A percentile compares a stretch with the other conserved stretches of the same genome.
phyloP scores from a whole-genome alignment of 2,888 invertebrate genomes.

The Phytoseiulus persimilis region DNA sequence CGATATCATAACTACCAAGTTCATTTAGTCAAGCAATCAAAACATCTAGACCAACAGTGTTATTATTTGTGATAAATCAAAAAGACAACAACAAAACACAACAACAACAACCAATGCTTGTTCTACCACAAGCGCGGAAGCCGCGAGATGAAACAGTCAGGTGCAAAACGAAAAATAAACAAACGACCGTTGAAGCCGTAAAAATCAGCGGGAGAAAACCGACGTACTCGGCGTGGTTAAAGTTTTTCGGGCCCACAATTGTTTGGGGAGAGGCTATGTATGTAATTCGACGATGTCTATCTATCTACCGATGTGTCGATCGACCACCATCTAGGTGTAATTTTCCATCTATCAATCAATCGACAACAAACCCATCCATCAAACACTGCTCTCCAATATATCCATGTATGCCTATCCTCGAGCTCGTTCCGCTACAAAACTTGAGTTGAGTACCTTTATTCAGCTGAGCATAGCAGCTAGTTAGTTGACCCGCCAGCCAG shows the following conservation, averaged over 20 bases:
- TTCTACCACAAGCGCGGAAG: not conserved
- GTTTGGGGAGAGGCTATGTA: not conserved
- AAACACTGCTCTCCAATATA: not conserved
- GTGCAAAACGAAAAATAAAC: not conserved
- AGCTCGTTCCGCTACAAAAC: not conserved
- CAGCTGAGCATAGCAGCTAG: not conserved
- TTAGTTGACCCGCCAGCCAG: not conserved
- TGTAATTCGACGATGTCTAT: not conserved
- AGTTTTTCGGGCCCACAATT: not conserved
- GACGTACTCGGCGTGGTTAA: not conserved
- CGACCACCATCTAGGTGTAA: not conserved
- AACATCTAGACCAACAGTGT: not conserved
- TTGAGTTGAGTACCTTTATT: not conserved
- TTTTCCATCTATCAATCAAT: not conserved
- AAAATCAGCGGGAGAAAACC: not conserved
- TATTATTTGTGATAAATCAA: not conserved
- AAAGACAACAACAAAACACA: not conserved
- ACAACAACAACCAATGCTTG: not conserved
- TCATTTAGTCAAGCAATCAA: slow-evolving; percentile 5
- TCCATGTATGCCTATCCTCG: not conserved
- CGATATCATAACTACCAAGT: not conserved
- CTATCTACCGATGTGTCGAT: not conserved
- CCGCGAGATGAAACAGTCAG: not conserved
- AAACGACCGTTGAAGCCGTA: not conserved
- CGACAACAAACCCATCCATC: not conserved